phyloP scores from a whole-genome alignment of 2,888 invertebrate genomes.

The Microctonus hyperodae region DNA sequence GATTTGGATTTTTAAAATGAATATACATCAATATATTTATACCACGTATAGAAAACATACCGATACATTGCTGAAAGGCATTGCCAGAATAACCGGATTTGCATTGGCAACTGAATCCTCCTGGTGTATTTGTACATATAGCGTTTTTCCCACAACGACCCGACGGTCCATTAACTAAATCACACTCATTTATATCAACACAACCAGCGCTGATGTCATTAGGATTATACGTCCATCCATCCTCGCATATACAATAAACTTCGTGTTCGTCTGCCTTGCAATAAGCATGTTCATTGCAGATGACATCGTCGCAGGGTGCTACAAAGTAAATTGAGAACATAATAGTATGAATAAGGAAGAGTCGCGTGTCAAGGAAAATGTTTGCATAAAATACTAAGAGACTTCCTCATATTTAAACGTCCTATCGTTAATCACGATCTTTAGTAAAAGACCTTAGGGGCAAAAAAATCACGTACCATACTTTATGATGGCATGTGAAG shows the following conservation, averaged over 20 bases:
- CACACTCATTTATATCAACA: slow-evolving; percentile 92
- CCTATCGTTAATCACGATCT: slow-evolving; percentile 29
- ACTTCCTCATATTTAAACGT: slow-evolving; percentile 31
- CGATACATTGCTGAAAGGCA: slow-evolving; percentile 78
- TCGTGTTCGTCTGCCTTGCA: slow-evolving; percentile 89
- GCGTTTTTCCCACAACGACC: slow-evolving; percentile 88
- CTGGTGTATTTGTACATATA: slow-evolving; percentile 80
- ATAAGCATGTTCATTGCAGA: slow-evolving; percentile 86
- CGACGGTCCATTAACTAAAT: slow-evolving; percentile 75
- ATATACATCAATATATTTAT: neutral
- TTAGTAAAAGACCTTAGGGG: slow-evolving; percentile 16
- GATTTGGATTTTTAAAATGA: neutral
- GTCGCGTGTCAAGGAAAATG: neutral
- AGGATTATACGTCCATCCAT: slow-evolving; percentile 93
- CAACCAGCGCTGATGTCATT: slow-evolving; percentile 89
- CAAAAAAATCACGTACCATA: slow-evolving; percentile 22
- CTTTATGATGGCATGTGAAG: slow-evolving; percentile 23
- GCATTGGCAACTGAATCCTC: slow-evolving; percentile 82
- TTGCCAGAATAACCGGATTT: slow-evolving; percentile 87
- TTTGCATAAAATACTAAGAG: slow-evolving; percentile 2
- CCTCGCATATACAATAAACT: slow-evolving; percentile 91
- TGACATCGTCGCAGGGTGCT: slow-evolving; percentile 91
- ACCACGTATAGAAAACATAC: slow-evolving; percentile 50
- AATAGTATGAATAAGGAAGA: slow-evolving; percentile 2
- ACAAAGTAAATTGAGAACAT: slow-evolving; percentile 28